Percentiles rank a stretch among this genome's conserved stretches.
Conservation (phyloP, 1,140 invertebrate genomes). For the Tetranychus cinnabarinus region DNA sequence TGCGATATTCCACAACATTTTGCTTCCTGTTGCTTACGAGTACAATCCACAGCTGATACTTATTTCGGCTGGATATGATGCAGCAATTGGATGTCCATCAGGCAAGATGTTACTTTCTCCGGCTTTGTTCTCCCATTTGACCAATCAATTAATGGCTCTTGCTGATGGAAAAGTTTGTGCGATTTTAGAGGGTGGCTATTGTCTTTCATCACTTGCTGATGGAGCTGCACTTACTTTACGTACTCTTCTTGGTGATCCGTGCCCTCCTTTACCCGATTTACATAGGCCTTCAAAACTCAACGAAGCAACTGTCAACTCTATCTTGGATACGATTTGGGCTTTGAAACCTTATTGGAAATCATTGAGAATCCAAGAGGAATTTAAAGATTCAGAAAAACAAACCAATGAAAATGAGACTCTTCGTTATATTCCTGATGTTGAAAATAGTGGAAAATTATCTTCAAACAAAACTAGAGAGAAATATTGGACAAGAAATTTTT, state of each 20-base stretch:
- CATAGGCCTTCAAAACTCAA: constrained; percentile 28
- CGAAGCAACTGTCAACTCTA: constrained; percentile 33
- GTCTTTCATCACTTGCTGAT: constrained; percentile 60
- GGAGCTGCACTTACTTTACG: constrained; percentile 57
- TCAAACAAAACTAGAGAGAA: constrained; percentile 20
- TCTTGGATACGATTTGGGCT: constrained; percentile 52
- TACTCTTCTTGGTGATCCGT: constrained; percentile 57
- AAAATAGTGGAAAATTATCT: constrained; percentile 5
- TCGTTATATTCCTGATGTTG: constrained; percentile 4
- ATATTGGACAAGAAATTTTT: constrained; percentile 42
- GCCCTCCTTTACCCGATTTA: constrained; percentile 32
- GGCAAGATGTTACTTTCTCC: constrained; percentile 82
- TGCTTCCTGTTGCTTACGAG: constrained; percentile 75
- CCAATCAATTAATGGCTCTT: constrained; percentile 65
- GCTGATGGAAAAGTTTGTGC: constrained; percentile 55
- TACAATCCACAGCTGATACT: constrained; percentile 84
- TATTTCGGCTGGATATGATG: constrained; percentile 93
- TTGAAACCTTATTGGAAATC: constrained; percentile 60
- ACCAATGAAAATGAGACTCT: constrained; percentile 27
- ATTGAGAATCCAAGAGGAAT: constrained; percentile 41
- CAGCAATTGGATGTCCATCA: constrained; percentile 71
- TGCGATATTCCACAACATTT: constrained; percentile 71
- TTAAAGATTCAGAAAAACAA: constrained; percentile 17
- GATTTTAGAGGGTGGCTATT: constrained; percentile 26
- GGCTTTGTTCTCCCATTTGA: constrained; percentile 90